Percentiles rank a stretch among this genome's conserved stretches.
These are phyloP conservation scores for Macroramphosus scolopax DNA, from an alignment of 2,797 vertebrate genomes.

Conservation along the genomic window DNA sequence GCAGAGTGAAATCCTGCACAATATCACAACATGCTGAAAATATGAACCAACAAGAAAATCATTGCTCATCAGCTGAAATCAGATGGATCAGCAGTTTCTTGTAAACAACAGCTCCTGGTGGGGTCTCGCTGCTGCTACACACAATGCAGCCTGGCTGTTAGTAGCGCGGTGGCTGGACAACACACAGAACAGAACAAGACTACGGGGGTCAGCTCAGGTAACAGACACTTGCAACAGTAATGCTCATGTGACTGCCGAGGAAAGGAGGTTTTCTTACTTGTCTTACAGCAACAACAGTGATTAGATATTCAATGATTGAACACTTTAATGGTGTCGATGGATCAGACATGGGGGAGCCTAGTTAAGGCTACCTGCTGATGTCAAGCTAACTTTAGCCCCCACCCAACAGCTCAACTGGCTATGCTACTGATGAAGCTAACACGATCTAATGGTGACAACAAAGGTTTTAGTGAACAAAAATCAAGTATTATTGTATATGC, in stretches of 20 bases:
- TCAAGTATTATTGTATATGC: conserved; percentile 9
- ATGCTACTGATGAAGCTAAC: conserved; percentile 18
- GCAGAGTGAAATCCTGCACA: conserved; percentile 3
- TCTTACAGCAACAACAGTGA: conserved; percentile 36
- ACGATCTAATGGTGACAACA: conserved; percentile 16
- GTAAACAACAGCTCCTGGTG: conserved; percentile 8
- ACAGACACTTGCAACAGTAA: conserved; percentile 59
- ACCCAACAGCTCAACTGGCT: conserved; percentile 10
- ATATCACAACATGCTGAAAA: conserved; percentile 51
- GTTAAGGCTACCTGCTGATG: conserved; percentile 53
- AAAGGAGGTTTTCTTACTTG: conserved; percentile 42
- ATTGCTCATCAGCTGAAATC: conserved; percentile 21
- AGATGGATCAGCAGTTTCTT: conserved; percentile 26
- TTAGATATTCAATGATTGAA: conserved; percentile 36
- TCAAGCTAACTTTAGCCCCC: conserved; percentile 30
- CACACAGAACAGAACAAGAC: conserved; percentile 55
- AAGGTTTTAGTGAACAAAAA: conserved; percentile 22
- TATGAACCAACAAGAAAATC: conserved; percentile 11
- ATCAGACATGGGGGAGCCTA: conserved; percentile 61
- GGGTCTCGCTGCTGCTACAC: conserved; percentile 32
- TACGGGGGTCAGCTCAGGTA: conserved; percentile 57
- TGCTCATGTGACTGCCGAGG: conserved; percentile 46
- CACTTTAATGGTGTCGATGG: conserved; percentile 50
- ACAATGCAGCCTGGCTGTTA: conserved; percentile 68
- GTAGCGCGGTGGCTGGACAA: conserved; percentile 48